Evolutionary conservation across 2,113 vertebrate species (phyloP).

Genomic region (Myiopsitta monachus): DNA sequence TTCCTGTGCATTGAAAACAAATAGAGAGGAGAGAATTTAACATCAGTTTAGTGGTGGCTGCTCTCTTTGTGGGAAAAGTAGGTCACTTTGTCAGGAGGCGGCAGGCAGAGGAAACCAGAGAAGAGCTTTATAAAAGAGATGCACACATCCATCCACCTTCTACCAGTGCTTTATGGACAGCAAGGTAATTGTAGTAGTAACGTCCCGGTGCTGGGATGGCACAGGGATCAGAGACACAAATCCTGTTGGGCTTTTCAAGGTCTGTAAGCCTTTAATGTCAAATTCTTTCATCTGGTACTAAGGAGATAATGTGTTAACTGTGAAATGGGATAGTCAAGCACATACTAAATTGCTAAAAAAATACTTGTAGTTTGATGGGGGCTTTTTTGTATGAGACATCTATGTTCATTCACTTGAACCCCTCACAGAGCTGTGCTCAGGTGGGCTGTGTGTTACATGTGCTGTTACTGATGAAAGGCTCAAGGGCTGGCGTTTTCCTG

Average conservation of each 20-base stretch:
- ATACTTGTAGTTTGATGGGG: neutral
- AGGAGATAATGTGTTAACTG: neutral
- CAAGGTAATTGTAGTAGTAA: neutral
- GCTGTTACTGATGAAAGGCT: neutral
- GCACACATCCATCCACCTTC: neutral
- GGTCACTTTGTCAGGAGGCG: neutral
- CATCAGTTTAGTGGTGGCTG: neutral
- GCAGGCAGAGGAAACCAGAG: neutral
- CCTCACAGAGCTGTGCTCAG: neutral
- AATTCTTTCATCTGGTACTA: neutral
- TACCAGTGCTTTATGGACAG: neutral
- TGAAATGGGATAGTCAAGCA: neutral
- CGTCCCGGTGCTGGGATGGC: neutral
- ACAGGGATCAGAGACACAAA: neutral
- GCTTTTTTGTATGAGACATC: fast-evolving
- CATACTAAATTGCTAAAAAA: neutral
- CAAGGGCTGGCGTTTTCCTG: neutral
- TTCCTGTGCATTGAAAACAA: neutral
- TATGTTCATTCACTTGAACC: fast-evolving
- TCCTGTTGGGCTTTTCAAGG: neutral
- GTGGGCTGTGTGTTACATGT: neutral
- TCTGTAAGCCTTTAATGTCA: neutral
- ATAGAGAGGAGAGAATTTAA: neutral
- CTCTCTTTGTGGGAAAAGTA: neutral
- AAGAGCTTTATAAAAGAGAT: neutral